Conservation (phyloP, 37 sponge, comb jelly and placozoan species). For the Corticium candelabrum region DNA sequence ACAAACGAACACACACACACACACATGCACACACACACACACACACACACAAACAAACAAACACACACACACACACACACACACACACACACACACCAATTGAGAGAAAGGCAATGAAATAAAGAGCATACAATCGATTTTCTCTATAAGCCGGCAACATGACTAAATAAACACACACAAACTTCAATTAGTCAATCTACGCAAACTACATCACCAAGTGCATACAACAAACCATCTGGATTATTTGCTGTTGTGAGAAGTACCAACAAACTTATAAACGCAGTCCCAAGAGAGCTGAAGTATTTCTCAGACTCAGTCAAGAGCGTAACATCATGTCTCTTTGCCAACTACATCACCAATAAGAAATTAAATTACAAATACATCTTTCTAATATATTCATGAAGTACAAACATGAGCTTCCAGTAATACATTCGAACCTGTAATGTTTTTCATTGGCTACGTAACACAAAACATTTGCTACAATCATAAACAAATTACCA, state of each 20-base stretch:
- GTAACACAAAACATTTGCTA: too few species aligned
- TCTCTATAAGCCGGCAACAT: slow-evolving; percentile 88
- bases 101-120: slow-evolving; percentile 71
- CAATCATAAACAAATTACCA: not conserved
- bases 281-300: slow-evolving; percentile 44
- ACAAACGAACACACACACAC: too few species aligned
- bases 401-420: too few species aligned
- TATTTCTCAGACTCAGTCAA: slow-evolving; percentile 44
- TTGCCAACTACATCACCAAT: not conserved
- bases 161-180: slow-evolving; percentile 10
- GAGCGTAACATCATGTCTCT: slow-evolving; percentile 1
- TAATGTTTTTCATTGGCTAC: too few species aligned
- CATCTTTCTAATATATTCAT: too few species aligned
- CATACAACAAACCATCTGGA: slow-evolving; percentile 48
- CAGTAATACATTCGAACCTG: too few species aligned
- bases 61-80: too few species aligned
- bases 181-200: not conserved
- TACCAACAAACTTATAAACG: slow-evolving; percentile 64
- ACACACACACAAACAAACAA: too few species aligned
- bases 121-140: slow-evolving; percentile 72
- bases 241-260: slow-evolving; percentile 93
- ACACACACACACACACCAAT: too few species aligned
- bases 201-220: not conserved
- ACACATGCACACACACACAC: too few species aligned
- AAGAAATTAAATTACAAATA: not conserved